phyloP scores from a whole-genome alignment of 2,797 vertebrate genomes.

The Falco cherrug region DNA sequence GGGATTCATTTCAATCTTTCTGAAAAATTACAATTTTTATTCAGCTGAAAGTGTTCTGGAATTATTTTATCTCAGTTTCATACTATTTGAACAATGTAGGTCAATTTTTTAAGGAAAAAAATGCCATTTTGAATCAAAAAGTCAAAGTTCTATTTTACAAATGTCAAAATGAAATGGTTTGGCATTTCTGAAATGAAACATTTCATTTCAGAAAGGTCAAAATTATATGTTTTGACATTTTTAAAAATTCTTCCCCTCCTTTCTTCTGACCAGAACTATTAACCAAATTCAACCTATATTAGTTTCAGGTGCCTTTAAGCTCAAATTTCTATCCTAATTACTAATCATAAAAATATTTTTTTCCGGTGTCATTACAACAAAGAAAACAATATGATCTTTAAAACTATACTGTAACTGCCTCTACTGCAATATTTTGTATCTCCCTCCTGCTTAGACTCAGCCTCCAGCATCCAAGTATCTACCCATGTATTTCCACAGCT shows the following conservation, averaged over 20 bases:
- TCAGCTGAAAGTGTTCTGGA: neutral
- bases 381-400: neutral
- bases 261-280: conserved; percentile 50
- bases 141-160: conserved; percentile 60
- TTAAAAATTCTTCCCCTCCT: neutral
- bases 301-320: conserved; percentile 3
- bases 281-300: conserved; percentile 54
- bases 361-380: neutral
- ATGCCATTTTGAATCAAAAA: conserved; percentile 57
- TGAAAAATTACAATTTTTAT: neutral
- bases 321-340: conserved; percentile 8
- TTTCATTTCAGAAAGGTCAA: conserved; percentile 65
- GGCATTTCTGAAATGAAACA: conserved; percentile 62
- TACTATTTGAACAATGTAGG: neutral
- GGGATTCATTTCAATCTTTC: neutral
- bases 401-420: neutral
- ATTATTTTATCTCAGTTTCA: neutral
- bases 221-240: conserved; percentile 63
- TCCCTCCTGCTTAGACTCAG: neutral
- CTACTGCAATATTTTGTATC: neutral
- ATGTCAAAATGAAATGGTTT: conserved; percentile 65
- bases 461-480: neutral
- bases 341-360: neutral
- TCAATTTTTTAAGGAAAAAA: conserved; percentile 40
- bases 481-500: neutral